phyloP scores from a whole-genome alignment of 2,113 vertebrate species.

The Scartelaos histophorus region DNA sequence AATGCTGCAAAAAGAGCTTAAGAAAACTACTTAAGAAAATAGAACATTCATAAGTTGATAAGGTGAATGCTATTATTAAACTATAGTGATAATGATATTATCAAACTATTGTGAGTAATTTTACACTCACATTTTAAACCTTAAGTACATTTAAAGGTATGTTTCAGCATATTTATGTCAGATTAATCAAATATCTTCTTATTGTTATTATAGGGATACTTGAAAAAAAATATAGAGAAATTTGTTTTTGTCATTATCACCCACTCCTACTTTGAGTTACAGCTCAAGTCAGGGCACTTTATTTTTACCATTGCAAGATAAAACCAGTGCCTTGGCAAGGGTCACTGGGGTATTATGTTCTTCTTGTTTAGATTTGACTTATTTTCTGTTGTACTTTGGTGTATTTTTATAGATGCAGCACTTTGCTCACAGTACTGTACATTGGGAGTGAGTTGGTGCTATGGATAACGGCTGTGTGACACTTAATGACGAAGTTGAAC shows the following conservation, averaged over 20 bases:
- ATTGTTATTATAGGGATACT: not conserved
- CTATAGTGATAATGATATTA: no score
- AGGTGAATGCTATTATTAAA: no score
- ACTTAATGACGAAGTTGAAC: conserved; percentile 57
- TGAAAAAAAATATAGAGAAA: no score
- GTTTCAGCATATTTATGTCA: not conserved
- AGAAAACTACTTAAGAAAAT: no score
- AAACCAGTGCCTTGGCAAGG: not conserved
- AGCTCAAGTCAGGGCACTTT: not conserved
- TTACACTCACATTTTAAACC: not conserved
- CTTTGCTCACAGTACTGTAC: conserved; percentile 1
- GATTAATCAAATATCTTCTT: not conserved
- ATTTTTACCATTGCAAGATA: not conserved
- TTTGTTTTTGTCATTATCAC: no score
- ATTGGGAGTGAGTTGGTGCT: conserved; percentile 26
- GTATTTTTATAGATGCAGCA: not conserved
- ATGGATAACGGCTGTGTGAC: conserved; percentile 56
- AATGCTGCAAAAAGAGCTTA: no score
- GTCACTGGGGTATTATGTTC: not conserved
- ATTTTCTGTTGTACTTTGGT: not conserved
- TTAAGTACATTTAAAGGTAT: not conserved
- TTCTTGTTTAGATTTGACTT: not conserved
- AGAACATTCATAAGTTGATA: no score
- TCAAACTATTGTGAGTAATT: not conserved
- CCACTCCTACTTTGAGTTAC: not conserved